phyloP scores from a whole-genome alignment of 2,888 invertebrate species.

The Aquatica leii region DNA sequence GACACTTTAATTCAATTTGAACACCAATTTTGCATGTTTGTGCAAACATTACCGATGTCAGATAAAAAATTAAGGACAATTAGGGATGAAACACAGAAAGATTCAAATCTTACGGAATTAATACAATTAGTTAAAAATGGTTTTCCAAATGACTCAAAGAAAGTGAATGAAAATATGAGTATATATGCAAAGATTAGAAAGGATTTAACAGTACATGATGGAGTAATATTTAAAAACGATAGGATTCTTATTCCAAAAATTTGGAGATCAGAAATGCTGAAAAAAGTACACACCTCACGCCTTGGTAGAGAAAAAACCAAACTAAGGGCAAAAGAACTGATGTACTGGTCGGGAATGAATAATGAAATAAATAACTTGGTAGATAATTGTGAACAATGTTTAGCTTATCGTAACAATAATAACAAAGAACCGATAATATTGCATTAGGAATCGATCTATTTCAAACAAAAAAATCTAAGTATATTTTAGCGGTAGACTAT shows the following conservation, averaged over 20 bases:
- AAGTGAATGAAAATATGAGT: no score
- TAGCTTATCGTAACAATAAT: no score
- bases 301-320: background rate
- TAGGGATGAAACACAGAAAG: background rate
- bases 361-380: background rate
- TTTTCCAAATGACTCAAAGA: no score
- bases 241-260: background rate
- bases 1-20: background rate
- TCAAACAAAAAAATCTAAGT: background rate
- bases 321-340: background rate
- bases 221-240: background rate
- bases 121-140: background rate
- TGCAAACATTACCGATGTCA: conserved; percentile 1
- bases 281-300: background rate
- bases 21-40: no score
- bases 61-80: background rate
- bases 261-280: background rate
- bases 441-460: background rate
- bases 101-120: background rate
- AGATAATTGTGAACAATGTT: no score
- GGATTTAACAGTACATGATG: no score
- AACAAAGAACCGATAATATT: conserved; percentile 7
- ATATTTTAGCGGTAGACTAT: conserved; percentile 4
- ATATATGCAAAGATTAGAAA: no score
- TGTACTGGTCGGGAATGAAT: background rate